phyloP scores from a whole-genome alignment of 2,113 vertebrate species.

The Danionella cerebrum region DNA sequence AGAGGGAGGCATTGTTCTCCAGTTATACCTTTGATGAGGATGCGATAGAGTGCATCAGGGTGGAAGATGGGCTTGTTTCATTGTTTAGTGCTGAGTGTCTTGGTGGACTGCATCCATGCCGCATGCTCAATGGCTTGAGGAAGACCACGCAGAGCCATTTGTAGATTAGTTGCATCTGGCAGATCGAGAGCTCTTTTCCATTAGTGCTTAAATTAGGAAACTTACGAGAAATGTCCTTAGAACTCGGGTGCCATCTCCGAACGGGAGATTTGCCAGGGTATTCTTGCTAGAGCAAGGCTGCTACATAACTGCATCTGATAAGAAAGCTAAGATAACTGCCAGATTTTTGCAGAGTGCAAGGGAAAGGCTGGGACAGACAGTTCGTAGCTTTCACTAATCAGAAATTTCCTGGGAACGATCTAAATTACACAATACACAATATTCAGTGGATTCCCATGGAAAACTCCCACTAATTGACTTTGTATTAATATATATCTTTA shows the following conservation, averaged over 20 bases:
- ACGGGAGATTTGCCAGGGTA: not conserved
- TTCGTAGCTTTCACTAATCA: too few relatives aligned
- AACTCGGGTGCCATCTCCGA: not conserved
- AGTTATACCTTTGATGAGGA: conserved; percentile 7
- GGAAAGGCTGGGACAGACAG: too few relatives aligned
- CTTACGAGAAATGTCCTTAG: conserved; percentile 11
- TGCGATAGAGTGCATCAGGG: conserved; percentile 7
- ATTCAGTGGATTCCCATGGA: too few relatives aligned
- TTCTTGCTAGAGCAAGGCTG: not conserved
- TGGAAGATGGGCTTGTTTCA: conserved; percentile 18
- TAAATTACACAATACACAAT: too few relatives aligned
- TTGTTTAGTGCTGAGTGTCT: conserved; percentile 1
- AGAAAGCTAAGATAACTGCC: too few relatives aligned
- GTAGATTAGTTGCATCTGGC: conserved; percentile 15
- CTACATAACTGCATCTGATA: too few relatives aligned
- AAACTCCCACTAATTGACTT: too few relatives aligned
- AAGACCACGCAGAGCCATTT: conserved; percentile 1
- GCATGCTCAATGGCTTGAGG: not conserved
- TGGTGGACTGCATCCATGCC: not conserved
- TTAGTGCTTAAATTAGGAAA: conserved; percentile 18
- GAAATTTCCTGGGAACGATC: too few relatives aligned
- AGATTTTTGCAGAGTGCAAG: too few relatives aligned
- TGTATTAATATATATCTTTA: too few relatives aligned
- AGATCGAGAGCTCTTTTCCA: not conserved
- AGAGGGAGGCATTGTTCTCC: conserved; percentile 20